Evolutionary conservation across 2,797 vertebrate genomes (phyloP).

Genomic region (Enteromius fasciolatus): DNA sequence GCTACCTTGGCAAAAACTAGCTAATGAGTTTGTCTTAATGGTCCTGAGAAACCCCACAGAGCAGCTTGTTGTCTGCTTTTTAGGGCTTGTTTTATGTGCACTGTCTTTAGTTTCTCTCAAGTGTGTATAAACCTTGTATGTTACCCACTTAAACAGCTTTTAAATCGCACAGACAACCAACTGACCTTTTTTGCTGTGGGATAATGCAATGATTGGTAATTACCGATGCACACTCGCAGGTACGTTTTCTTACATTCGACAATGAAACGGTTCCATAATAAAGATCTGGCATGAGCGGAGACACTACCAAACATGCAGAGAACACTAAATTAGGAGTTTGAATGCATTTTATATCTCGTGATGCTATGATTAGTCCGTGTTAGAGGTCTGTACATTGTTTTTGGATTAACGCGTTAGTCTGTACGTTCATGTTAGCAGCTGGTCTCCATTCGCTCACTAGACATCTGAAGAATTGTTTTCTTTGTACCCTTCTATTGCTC

Average conservation of each 20-base stretch:
- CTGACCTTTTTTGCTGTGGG: conserved; percentile 35
- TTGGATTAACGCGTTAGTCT: conserved; percentile 19
- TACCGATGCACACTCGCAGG: conserved; percentile 20
- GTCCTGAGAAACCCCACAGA: conserved; percentile 8
- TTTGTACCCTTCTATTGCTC: conserved; percentile 15
- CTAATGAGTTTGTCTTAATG: conserved; percentile 48
- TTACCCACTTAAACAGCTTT: conserved; percentile 27
- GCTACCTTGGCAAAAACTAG: conserved; percentile 37
- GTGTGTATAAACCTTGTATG: conserved; percentile 29
- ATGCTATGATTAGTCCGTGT: conserved; percentile 8
- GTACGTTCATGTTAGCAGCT: conserved; percentile 26
- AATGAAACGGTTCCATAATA: neutral
- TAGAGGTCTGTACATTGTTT: conserved; percentile 22
- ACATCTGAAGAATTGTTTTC: neutral
- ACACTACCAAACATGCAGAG: conserved; percentile 28
- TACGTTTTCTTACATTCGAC: conserved; percentile 20
- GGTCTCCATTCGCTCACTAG: neutral
- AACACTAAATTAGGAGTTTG: conserved; percentile 10
- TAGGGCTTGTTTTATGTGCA: conserved; percentile 33
- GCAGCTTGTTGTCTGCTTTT: conserved; percentile 29
- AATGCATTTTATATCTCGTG: conserved; percentile 22
- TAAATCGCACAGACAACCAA: conserved; percentile 26
- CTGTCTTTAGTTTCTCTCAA: conserved; percentile 28
- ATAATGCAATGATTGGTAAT: conserved; percentile 43
- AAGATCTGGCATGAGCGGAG: neutral